Base-by-base conservation (phyloP, 1,140 invertebrate genomes). In the Euglossa dilemma region DNA sequence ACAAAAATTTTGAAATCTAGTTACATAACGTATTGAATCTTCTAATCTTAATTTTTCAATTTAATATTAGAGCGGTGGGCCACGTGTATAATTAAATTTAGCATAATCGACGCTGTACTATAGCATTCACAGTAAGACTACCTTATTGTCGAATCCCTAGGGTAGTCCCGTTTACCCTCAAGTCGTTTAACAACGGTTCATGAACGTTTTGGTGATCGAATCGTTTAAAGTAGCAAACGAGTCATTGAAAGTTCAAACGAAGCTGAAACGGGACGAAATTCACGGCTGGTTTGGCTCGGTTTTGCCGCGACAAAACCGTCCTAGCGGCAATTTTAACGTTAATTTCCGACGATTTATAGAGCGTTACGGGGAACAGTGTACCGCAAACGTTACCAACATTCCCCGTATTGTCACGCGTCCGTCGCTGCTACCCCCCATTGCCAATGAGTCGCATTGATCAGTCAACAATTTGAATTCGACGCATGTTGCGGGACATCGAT, bases 361-460 rank as follows among this genome's bases (percentile, higher is more conserved):
- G 23, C 14, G 45, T 52, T 50, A 50, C 66, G 36, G 36, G 36
- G 36, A 43, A 64, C 43, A 11, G 63, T 6, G 4, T 18, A 20
- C n/a, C 45, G 47, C 67, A 25, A 70, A 70, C 23, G 47, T 50
- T 50, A n/a, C 43, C 43, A 45, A 69, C 16, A 14, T 6, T 9
- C 63, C 43, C 20, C 67, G 45, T 50, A 45, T 70, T 36, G 45
- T 70, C 67, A 25, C 45, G 45, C 45, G 45, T 50, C 16, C 28
- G 45, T 25, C 67, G n/a, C 45, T 14, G 14, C 14, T 45, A 67
- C 66, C 52, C 25, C 9, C 28, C 28, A 2, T 73, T 18, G 7
- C 36, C 71, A 57, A 73, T n/a, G 54, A 73, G 54, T 73, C 71
- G 54, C 71, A 43, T 57, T 73, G 71, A 57, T 43, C 54, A 57